These are phyloP conservation scores for Cataglyphis albicans DNA, from an alignment of 2,888 invertebrate species.

Conservation along the genomic window DNA sequence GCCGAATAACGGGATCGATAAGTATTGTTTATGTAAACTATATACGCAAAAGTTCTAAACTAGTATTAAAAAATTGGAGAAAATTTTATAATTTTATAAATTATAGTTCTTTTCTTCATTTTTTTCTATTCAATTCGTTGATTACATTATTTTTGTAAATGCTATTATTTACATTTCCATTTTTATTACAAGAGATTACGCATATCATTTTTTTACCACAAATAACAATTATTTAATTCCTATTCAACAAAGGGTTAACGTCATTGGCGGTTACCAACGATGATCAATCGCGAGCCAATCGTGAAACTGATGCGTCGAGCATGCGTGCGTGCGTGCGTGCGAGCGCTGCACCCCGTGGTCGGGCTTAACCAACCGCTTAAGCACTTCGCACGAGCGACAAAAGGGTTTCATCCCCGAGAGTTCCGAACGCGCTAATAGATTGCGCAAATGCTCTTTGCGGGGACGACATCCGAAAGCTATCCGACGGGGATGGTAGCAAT, in stretches of 20 bases:
- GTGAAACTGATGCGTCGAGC: slow-evolving; percentile 26
- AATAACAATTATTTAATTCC: slow-evolving; percentile 14
- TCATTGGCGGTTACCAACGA: slow-evolving; percentile 22
- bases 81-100: background rate
- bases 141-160: background rate
- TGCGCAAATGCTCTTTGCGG: slow-evolving; percentile 83
- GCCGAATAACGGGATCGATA: background rate
- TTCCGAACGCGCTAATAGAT: slow-evolving; percentile 80
- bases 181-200: background rate
- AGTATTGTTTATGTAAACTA: background rate
- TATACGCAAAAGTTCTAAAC: slow-evolving; percentile 2
- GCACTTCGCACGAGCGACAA: slow-evolving; percentile 82
- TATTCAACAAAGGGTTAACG: slow-evolving; percentile 22
- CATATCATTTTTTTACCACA: too few species aligned
- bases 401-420: slow-evolving; percentile 83
- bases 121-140: background rate
- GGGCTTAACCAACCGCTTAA: slow-evolving; percentile 83
- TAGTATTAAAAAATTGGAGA: background rate
- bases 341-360: slow-evolving; percentile 68
- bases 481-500: slow-evolving; percentile 24
- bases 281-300: slow-evolving; percentile 6
- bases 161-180: background rate
- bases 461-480: slow-evolving; percentile 71
- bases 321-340: background rate
- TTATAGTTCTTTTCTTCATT: background rate